Evolutionary conservation across 2,888 invertebrate genomes (phyloP).

Genomic region (Pseudococcus jackbeardsleyi): DNA sequence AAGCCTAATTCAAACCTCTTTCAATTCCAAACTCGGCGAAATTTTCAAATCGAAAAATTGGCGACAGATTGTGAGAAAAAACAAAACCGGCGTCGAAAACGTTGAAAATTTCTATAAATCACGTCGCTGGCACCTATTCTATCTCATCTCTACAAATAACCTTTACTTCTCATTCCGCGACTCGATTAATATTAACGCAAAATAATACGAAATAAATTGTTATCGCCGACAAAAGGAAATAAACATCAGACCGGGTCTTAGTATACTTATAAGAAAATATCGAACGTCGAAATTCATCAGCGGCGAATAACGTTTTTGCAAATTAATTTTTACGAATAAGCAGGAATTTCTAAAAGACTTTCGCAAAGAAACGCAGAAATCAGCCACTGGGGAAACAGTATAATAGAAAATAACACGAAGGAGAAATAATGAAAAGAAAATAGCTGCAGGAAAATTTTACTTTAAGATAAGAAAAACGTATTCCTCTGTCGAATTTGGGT

Average conservation of each 20-base stretch:
- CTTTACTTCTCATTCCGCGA: neutral
- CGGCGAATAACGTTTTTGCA: slow-evolving; percentile 44
- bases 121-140: neutral
- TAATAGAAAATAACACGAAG: slow-evolving; percentile 61
- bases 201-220: slow-evolving; percentile 42
- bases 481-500: slow-evolving; percentile 59
- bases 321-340: slow-evolving; percentile 59
- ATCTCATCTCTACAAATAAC: neutral
- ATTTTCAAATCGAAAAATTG: too few relatives aligned
- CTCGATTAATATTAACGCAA: slow-evolving; percentile 26
- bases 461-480: slow-evolving; percentile 60
- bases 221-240: slow-evolving; percentile 47
- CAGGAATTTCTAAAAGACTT: slow-evolving; percentile 22
- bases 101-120: neutral
- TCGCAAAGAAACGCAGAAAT: slow-evolving; percentile 26
- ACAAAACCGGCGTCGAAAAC: neutral
- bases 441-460: slow-evolving; percentile 62
- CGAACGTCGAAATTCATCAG: slow-evolving; percentile 51
- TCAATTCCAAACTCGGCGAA: too few relatives aligned
- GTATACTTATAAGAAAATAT: neutral
- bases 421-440: slow-evolving; percentile 64
- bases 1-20: too few relatives aligned
- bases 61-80: neutral
- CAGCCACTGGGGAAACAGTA: slow-evolving; percentile 55
- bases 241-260: slow-evolving; percentile 26